Percentiles rank a stretch among this genome's conserved stretches.
phyloP scores from a whole-genome alignment of 2,888 invertebrate genomes.

The Cheilosia scutellata region DNA sequence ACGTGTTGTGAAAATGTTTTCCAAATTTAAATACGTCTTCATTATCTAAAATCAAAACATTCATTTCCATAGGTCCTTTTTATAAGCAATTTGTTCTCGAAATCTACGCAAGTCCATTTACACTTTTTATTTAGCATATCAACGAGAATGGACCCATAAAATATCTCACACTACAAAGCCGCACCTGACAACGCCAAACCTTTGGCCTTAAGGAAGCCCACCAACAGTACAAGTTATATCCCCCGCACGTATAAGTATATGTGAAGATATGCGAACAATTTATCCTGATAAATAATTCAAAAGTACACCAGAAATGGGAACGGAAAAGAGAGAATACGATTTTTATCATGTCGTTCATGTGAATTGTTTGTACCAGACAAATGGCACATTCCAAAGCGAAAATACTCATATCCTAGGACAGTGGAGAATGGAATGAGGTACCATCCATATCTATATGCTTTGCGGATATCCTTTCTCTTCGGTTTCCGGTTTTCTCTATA shows the following conservation, averaged over 20 bases:
- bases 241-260: neutral
- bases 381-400: slow-evolving; percentile 8
- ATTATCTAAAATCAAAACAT: slow-evolving; percentile 15
- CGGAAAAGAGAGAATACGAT: neutral
- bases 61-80: slow-evolving; percentile 3
- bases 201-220: no score
- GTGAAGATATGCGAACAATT: slow-evolving; percentile 21
- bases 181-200: neutral
- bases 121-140: slow-evolving; percentile 3
- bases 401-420: slow-evolving; percentile 19
- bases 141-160: neutral
- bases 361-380: slow-evolving; percentile 33
- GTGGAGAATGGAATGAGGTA: slow-evolving; percentile 15
- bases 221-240: neutral
- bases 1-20: neutral
- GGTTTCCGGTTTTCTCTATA: neutral
- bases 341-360: slow-evolving; percentile 37
- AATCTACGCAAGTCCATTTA: slow-evolving; percentile 10
- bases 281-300: slow-evolving; percentile 36
- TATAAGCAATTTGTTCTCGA: slow-evolving; percentile 3
- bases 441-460: neutral
- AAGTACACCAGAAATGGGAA: slow-evolving; percentile 14
- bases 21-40: slow-evolving; percentile 17
- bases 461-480: slow-evolving; percentile 19
- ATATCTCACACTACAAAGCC: neutral